phyloP scores from a whole-genome alignment of 2,888 invertebrate species.

The Trichacis sp. region DNA sequence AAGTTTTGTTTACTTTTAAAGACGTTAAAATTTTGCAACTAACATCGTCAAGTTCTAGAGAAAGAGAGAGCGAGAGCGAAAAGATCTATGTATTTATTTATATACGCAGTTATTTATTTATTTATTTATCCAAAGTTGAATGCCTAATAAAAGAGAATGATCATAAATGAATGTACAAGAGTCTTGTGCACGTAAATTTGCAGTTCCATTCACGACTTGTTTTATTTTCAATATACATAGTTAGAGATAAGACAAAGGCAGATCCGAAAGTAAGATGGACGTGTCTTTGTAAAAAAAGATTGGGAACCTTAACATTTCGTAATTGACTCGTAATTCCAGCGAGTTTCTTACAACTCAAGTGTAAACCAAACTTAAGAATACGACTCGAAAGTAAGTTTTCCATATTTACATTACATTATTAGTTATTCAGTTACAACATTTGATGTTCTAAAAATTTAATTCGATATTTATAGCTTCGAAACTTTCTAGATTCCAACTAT shows the following conservation, averaged over 20 bases:
- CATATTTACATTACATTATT: background rate
- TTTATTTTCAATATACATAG: constrained; percentile 51
- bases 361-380: background rate
- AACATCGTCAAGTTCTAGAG: too few species aligned
- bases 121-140: constrained; percentile 1
- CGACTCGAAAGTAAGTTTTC: background rate
- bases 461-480: background rate
- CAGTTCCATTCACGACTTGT: constrained; percentile 40
- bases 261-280: constrained; percentile 46
- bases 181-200: constrained; percentile 16
- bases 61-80: too few species aligned
- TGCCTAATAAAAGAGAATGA: background rate
- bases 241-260: constrained; percentile 38
- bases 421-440: background rate
- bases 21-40: too few species aligned
- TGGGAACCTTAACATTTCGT: background rate
- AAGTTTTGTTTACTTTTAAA: too few species aligned
- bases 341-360: background rate
- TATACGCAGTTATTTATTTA: background rate
- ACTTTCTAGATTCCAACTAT: background rate
- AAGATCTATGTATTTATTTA: background rate
- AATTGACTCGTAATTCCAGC: background rate
- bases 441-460: background rate
- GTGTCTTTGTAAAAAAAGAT: constrained; percentile 32
- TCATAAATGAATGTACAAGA: constrained; percentile 1